Conservation (phyloP, 2,888 invertebrate genomes). For the Patella ulyssiponensis region DNA sequence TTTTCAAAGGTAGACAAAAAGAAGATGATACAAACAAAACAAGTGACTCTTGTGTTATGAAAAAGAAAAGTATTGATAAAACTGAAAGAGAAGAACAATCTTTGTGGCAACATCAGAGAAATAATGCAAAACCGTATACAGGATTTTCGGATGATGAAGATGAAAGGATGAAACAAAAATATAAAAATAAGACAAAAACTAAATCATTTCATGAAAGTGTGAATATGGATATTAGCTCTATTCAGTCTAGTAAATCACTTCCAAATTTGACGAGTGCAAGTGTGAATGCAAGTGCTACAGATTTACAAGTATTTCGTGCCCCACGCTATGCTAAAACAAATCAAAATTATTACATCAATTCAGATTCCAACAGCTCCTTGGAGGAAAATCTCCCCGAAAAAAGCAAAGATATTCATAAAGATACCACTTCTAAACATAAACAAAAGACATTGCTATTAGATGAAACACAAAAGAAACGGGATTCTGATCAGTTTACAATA, state of each 20-base stretch:
- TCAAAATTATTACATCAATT: background rate
- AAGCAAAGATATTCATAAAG: background rate
- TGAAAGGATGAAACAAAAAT: background rate
- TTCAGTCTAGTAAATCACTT: background rate
- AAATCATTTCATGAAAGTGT: too few relatives aligned
- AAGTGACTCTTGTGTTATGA: background rate
- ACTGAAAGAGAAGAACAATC: background rate
- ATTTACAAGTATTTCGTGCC: background rate
- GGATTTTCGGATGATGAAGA: constrained; percentile 7
- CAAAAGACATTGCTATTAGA: background rate
- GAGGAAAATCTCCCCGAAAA: background rate
- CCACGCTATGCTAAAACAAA: background rate
- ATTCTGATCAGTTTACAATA: background rate
- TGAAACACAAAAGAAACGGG: background rate
- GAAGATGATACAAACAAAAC: background rate
- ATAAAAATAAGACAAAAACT: background rate
- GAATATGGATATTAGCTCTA: background rate
- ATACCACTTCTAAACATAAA: background rate
- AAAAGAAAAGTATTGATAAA: background rate
- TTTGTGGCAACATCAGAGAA: background rate
- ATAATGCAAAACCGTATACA: background rate
- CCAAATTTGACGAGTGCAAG: background rate
- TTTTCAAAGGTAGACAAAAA: background rate
- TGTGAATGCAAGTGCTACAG: too few relatives aligned
- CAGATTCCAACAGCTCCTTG: background rate